phyloP scores from a whole-genome alignment of 2,888 invertebrate species.

The Tillus elongatus region DNA sequence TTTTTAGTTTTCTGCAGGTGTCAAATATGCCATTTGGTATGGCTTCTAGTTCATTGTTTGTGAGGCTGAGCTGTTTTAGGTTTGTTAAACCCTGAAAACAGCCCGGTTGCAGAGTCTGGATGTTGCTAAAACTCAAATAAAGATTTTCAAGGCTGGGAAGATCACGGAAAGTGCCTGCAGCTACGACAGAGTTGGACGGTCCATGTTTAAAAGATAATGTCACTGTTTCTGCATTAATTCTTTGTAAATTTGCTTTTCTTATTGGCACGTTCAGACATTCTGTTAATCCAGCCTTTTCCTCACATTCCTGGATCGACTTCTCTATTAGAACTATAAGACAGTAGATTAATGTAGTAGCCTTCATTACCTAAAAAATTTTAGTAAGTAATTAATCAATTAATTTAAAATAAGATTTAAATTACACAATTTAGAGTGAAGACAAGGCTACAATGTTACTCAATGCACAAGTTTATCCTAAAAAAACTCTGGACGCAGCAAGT shows the following conservation, averaged over 20 bases:
- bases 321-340: slow-evolving; percentile 1
- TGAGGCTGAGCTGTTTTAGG: slow-evolving; percentile 12
- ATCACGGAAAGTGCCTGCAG: slow-evolving; percentile 14
- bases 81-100: slow-evolving; percentile 14
- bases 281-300: slow-evolving; percentile 13
- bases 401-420: too few species aligned
- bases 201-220: slow-evolving; percentile 11
- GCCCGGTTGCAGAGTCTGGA: slow-evolving; percentile 13
- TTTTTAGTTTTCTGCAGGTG: slow-evolving; percentile 12
- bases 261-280: slow-evolving; percentile 12
- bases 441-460: too few species aligned
- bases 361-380: too few species aligned
- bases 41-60: slow-evolving; percentile 12
- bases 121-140: slow-evolving; percentile 17
- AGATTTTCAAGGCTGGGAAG: slow-evolving; percentile 15
- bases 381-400: too few species aligned
- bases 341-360: too few species aligned
- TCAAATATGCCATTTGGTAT: slow-evolving; percentile 13
- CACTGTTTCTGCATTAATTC: slow-evolving; percentile 11
- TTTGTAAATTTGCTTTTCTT: slow-evolving; percentile 10
- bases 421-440: too few species aligned
- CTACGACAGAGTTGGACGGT: slow-evolving; percentile 10
- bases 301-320: slow-evolving; percentile 12
- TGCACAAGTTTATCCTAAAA: too few species aligned
- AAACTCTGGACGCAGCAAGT: too few species aligned